Evolutionary conservation across 2,888 invertebrate genomes (phyloP).

Genomic region (Pemphredon lugubris): DNA sequence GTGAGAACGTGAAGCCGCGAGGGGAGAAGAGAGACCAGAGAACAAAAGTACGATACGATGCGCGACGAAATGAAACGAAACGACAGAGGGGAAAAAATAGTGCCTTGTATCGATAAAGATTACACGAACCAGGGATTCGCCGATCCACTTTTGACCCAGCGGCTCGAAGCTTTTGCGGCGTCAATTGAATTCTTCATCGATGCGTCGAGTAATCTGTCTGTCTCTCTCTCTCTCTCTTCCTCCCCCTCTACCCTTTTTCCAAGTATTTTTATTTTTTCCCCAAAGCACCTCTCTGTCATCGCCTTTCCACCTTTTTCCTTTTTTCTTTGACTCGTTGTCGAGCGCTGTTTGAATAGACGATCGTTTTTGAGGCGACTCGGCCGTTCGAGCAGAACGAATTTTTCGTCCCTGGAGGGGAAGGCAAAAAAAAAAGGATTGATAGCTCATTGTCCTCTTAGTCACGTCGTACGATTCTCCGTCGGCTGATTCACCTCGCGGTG

Average conservation of each 20-base stretch:
- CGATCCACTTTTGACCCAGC: constrained; percentile 49
- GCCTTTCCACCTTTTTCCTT: constrained; percentile 20
- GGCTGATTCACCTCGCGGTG: constrained; percentile 32
- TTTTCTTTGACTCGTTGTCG: constrained; percentile 39
- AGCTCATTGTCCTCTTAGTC: constrained; percentile 57
- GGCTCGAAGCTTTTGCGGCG: constrained; percentile 51
- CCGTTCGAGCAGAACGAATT: constrained; percentile 52
- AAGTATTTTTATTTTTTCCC: constrained; percentile 24
- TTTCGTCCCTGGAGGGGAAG: constrained; percentile 6
- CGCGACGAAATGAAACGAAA: constrained; percentile 16
- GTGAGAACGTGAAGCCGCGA: background rate
- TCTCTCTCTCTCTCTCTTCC: background rate
- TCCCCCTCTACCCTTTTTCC: constrained; percentile 10
- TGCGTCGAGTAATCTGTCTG: constrained; percentile 22
- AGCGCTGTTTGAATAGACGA: constrained; percentile 54
- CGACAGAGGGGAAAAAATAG: constrained; percentile 41
- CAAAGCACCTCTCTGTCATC: constrained; percentile 43
- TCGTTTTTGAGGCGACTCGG: constrained; percentile 55
- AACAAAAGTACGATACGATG: constrained; percentile 18
- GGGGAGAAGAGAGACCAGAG: constrained; percentile 15
- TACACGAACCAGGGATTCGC: constrained; percentile 52
- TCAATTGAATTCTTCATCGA: constrained; percentile 41
- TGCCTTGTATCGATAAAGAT: constrained; percentile 65
- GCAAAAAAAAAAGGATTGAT: constrained; percentile 44
- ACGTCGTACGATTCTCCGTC: constrained; percentile 39